phyloP scores from a whole-genome alignment of 2,113 vertebrate species.

The Addax nasomaculatus region DNA sequence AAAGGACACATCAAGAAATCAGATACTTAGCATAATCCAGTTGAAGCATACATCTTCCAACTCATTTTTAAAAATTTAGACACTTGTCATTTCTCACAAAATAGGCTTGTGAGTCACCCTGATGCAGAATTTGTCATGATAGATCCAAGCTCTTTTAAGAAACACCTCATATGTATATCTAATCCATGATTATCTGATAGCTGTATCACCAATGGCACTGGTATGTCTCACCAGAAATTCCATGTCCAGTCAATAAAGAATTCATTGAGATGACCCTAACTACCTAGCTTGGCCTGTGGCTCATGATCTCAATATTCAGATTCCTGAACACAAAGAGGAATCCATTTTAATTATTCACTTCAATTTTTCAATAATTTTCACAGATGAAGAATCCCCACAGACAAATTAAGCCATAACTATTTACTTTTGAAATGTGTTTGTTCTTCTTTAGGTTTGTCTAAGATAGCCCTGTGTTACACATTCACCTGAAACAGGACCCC shows the following conservation, averaged over 20 bases:
- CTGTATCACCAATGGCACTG: not conserved
- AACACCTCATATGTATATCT: not conserved
- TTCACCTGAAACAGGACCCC: conserved; percentile 46
- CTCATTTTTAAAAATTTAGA: not conserved
- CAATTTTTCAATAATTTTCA: not conserved
- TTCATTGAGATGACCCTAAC: not conserved
- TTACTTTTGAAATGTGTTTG: conserved; percentile 50
- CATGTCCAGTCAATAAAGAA: not conserved
- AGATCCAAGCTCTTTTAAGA: not conserved
- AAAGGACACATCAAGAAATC: not conserved
- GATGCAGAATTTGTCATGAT: not conserved
- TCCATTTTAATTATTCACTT: not conserved
- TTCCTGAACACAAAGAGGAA: not conserved
- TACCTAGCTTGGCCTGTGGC: not conserved
- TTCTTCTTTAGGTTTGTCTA: not conserved
- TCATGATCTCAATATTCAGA: not conserved
- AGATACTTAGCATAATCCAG: not conserved
- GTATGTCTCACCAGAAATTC: not conserved
- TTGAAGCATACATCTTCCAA: not conserved
- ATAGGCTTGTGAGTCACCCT: not conserved
- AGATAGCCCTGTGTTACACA: conserved; percentile 52
- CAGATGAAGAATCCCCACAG: not conserved
- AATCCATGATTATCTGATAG: not conserved
- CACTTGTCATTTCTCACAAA: not conserved
- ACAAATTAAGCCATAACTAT: not conserved